Evolutionary conservation across 1,140 invertebrate genomes (phyloP), one percentile per base, ranked within the genome.

Genomic region (Manduca sexta): DNA sequence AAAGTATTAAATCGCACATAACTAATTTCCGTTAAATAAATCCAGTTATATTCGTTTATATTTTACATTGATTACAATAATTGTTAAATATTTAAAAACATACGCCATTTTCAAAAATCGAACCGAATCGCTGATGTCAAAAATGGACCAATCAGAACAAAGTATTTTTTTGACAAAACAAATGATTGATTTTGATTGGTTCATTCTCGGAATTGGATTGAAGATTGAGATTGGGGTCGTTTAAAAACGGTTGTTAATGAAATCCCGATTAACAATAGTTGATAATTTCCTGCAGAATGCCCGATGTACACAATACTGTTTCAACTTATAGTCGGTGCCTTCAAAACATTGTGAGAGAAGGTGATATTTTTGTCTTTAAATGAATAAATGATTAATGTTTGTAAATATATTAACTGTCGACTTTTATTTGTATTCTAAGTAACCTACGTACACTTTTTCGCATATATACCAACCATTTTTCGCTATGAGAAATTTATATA

Each of bases 331-430:
- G 12, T 43, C 21, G 51, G 74, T 75, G 70, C 74, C 72, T 78
- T 78, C 69, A 45, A 56, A 35, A 21, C 45, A 17, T 46, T 46
- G 21, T 56, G 18, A 35, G 54, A 37, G 72, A 73, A 76, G 77
- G 74, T 81, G 74, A 78, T 81, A 78, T 77, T 79, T 72, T 75
- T 63, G 60, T 78, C 71, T 69, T 26, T 77, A 66, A 57, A 77
- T 77, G 65, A 57, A 77, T 74, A 71, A 80, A 77, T 60, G 51
- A 74, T 73, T 67, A 78, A 79, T 81, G 74, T 81, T 78, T 81
- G 77, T 81, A 81, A 74, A 81, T 81, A 81, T 60, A 74, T 53
- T 49, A 59, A 35, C 49, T 17, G 7, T 53, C 31, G 58, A 64
- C 64, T 80, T 73, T 66, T 65, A 66, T 73, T 71, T 69, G 7